A percentile compares a stretch with the other conserved stretches of the same genome.
Evolutionary conservation across 92 coral and sea anemone genomes (phyloP).

Genomic region (Meandrina meandrites): DNA sequence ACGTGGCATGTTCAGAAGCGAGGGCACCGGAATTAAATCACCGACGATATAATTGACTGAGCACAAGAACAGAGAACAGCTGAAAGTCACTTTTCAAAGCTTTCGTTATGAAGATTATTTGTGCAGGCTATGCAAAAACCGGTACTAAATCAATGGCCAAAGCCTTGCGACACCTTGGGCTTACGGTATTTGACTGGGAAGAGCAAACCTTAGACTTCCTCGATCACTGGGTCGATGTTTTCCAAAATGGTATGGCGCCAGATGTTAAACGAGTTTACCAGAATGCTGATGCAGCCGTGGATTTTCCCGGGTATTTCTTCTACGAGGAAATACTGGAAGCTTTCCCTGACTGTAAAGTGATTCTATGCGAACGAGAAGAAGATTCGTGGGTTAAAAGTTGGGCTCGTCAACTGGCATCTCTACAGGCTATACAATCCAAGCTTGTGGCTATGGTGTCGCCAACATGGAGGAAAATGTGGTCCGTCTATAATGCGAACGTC

Average conservation of each 20-base stretch:
- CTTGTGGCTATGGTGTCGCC: constrained; percentile 16
- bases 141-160: neutral
- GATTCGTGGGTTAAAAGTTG: constrained; percentile 35
- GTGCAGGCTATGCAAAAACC: neutral
- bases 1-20: too few relatives aligned
- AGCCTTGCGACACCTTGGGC: neutral
- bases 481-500: neutral
- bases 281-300: neutral
- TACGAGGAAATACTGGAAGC: constrained; percentile 49
- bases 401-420: neutral
- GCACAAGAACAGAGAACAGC: neutral
- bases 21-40: neutral
- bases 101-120: neutral
- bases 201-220: neutral
- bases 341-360: constrained; percentile 44
- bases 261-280: neutral
- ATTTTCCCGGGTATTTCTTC: constrained; percentile 1
- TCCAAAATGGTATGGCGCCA: neutral
- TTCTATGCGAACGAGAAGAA: constrained; percentile 44
- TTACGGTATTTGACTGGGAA: neutral
- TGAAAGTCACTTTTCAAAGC: neutral
- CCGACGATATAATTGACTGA: neutral
- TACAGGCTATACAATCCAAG: neutral
- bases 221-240: neutral
- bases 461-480: constrained; percentile 1